Evolutionary conservation across 64 coral and sea anemone genomes (phyloP), one percentile per base, ranked within the genome.

Genomic region (Dendronephthya gigantea): DNA sequence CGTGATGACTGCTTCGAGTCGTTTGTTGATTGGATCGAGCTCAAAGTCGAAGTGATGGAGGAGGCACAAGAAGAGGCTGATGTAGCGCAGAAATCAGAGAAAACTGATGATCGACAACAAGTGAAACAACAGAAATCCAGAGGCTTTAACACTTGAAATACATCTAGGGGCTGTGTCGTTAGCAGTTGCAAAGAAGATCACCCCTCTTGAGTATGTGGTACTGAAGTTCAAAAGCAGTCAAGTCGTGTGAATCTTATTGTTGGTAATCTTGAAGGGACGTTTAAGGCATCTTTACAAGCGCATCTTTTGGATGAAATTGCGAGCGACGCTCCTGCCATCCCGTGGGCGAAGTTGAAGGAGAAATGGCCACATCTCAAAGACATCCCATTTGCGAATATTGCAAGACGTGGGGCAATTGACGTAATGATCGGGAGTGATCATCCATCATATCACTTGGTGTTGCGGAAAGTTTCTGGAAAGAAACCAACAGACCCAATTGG

Each of bases 251-350:
- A 83, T 41, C 39, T 90, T 10, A 51, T 55, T 2, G 76, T 90
- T 19, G 22, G 13, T 25, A 89, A 68, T 51, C 51, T 92, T 83
- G 84, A 86, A 3, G 22, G 34, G 10, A 50, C 0, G 9, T 92
- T 92, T 86, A 86, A 49, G 36, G 58, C 74, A n/a, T 31, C n/a
- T n/a, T n/a, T n/a, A n/a, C n/a, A n/a, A n/a, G n/a, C n/a, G n/a
- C n/a, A n/a, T n/a, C 32, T 25, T 83, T 92, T 93, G 23, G 68
- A 90, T 29, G 75, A 93, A 49, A 93, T 93, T 76, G 49, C 88
- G 16, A 40, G 84, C 48, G 84, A 92, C 65, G 84, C 88, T 34
- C 84, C 56, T 35, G 82, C 88, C 11, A 70, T 88, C 31, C 83
- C 37, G 81, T 93, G 88, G 88, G 86, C 85, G n/a, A 83, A 93